These are phyloP conservation scores for Cavia porcellus DNA, from an alignment of 2,113 vertebrate genomes.

Conservation along the genomic window DNA sequence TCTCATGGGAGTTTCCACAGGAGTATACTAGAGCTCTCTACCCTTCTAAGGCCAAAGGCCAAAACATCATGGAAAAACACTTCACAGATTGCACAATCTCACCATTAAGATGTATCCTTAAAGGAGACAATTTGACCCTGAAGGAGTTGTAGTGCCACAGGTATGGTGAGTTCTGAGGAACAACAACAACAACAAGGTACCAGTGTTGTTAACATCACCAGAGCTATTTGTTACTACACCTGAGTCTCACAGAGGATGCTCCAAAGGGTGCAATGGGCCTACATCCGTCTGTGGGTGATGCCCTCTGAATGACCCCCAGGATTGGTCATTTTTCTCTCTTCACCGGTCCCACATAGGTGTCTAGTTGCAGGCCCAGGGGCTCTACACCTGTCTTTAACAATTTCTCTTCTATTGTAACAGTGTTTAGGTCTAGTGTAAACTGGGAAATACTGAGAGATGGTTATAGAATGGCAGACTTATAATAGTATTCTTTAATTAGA, in stretches of 20 bases:
- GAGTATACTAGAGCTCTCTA: neutral
- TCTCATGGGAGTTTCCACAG: neutral
- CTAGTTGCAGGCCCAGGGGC: neutral
- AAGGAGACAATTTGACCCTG: neutral
- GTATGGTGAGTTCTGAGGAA: neutral
- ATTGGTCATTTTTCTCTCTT: neutral
- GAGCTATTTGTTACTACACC: neutral
- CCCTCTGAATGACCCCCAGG: neutral
- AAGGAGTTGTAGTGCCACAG: neutral
- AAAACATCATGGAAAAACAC: neutral
- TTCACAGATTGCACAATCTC: neutral
- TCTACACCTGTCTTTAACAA: neutral
- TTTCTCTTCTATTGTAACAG: neutral
- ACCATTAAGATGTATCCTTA: neutral
- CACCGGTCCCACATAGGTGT: neutral
- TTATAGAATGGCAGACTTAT: neutral
- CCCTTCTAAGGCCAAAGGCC: neutral
- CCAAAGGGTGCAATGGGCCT: neutral
- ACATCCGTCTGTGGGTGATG: neutral
- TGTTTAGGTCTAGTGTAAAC: neutral
- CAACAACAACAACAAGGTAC: neutral
- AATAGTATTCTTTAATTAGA: neutral
- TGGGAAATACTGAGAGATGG: neutral
- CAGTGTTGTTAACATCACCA: neutral
- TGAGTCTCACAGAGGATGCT: neutral